Evolutionary conservation across 2,797 vertebrate genomes (phyloP).

Genomic region (Paedocypris micromegethes): DNA sequence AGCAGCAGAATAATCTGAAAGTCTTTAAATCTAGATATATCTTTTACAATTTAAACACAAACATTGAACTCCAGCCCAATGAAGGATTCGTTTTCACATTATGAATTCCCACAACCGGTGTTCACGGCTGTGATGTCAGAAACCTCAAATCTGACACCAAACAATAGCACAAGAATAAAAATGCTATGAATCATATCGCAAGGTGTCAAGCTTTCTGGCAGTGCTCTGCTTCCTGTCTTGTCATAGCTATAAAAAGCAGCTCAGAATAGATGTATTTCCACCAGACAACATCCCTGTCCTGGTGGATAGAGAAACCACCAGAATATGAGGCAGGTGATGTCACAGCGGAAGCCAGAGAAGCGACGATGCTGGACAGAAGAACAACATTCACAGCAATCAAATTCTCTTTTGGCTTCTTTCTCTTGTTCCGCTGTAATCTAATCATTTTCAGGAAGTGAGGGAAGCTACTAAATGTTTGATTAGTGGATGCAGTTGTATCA

Average conservation of each 20-base stretch:
- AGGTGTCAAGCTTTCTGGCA: constrained; percentile 32
- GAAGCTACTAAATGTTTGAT: constrained; percentile 35
- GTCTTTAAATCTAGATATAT: constrained; percentile 3
- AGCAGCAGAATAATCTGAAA: constrained; percentile 47
- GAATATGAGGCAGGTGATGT: background rate
- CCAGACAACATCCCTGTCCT: constrained; percentile 8
- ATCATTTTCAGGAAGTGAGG: constrained; percentile 32
- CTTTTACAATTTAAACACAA: constrained; percentile 6
- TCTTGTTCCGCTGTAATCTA: constrained; percentile 18
- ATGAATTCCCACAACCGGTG: constrained; percentile 10
- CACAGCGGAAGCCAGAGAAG: too few species aligned
- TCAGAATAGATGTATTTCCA: constrained; percentile 24
- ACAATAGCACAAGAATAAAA: constrained; percentile 3
- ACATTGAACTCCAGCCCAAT: constrained; percentile 10
- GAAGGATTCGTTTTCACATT: background rate
- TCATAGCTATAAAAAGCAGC: too few species aligned
- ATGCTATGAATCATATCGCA: constrained; percentile 29
- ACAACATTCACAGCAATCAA: background rate
- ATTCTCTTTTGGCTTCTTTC: constrained; percentile 12
- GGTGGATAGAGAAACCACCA: constrained; percentile 14
- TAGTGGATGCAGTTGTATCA: constrained; percentile 36
- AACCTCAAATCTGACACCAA: background rate
- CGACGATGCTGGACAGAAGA: too few species aligned
- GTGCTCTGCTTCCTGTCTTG: too few species aligned
- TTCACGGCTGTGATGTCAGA: background rate